Evolutionary conservation across 2,113 vertebrate genomes (phyloP), one percentile per base, ranked within the genome.

Genomic region (Trinectes maculatus): DNA sequence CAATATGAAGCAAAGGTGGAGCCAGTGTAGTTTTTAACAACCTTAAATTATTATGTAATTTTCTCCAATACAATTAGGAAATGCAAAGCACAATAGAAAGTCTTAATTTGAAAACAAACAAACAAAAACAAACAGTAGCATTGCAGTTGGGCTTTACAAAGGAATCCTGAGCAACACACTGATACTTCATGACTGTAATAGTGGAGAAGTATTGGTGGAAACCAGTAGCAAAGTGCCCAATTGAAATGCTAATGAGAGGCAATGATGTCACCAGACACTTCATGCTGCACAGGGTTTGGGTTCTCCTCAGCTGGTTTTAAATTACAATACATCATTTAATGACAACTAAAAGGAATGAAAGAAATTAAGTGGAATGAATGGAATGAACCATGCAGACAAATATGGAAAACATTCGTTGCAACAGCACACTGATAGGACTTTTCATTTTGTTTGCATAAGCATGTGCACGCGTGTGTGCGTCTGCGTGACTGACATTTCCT

Each of bases 1-100:
- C 72, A 71, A 76, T 71, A 65, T 62, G 55, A 61, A 43, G 10
- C 31, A 13, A 80, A 74, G 78, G 83, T 37, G 82, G 70, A 57
- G 73, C 67, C 18, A 40, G 6, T 56, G 25, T 8, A 31, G 22
- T 19, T 77, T 79, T 69, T 48, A n/a, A 40, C 57, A 74, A 70
- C 28, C 25, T 51, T 33, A 13, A 16, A 51, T 47, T 10, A 4
- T 9, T 11, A 12, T 24, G 9, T 26, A 5, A 7, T 39, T 54
- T 24, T 60, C 18, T 57, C 6, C 19, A 15, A n/a, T 19, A 26
- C 24, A 4, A 42, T 33, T 47, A 44, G 46, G 4, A 37, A 47
- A 59, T 43, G 18, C 8, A 37, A 25, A 31, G 11, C 43, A 13
- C 0, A 15, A 12, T 25, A 24, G 3, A 39, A 13, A 63, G 19